Conservation (phyloP, 23 tunicate species). For the Botrylloides violaceus region DNA sequence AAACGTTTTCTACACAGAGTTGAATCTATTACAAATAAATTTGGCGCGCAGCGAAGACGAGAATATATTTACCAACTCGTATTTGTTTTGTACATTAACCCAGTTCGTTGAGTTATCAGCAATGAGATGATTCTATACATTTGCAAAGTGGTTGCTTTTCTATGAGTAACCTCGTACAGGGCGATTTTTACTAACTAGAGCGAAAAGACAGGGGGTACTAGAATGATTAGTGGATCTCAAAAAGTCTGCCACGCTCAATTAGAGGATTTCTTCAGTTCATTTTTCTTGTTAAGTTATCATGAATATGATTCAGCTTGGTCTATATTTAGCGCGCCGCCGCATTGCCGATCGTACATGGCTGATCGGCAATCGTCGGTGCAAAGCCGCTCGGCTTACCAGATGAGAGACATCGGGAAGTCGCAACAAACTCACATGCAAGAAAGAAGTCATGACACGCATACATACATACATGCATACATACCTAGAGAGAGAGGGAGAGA, state of each 20-base stretch:
- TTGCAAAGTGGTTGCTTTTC: neutral
- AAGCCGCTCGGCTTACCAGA: no score
- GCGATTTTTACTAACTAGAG: neutral
- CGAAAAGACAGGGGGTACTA: neutral
- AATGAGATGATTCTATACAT: neutral
- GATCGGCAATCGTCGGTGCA: no score
- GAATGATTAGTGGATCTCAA: neutral
- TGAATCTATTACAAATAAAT: no score
- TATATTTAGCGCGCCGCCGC: neutral
- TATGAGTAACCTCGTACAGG: neutral
- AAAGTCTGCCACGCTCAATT: neutral
- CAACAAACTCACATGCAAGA: no score
- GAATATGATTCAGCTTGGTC: neutral
- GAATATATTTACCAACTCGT: neutral
- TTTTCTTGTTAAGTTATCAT: neutral
- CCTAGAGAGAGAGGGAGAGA: no score
- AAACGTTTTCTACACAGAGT: no score
- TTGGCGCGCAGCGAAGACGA: no score
- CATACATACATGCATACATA: no score
- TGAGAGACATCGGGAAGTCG: no score
- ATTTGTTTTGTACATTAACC: neutral
- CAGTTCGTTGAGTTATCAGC: neutral
- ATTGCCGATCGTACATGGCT: neutral
- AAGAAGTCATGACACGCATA: no score
- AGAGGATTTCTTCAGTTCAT: neutral